Percentiles rank a stretch among this genome's conserved stretches.
These are phyloP conservation scores for Pseudonaja textilis DNA, from an alignment of 2,113 vertebrate species.

Conservation along the genomic window DNA sequence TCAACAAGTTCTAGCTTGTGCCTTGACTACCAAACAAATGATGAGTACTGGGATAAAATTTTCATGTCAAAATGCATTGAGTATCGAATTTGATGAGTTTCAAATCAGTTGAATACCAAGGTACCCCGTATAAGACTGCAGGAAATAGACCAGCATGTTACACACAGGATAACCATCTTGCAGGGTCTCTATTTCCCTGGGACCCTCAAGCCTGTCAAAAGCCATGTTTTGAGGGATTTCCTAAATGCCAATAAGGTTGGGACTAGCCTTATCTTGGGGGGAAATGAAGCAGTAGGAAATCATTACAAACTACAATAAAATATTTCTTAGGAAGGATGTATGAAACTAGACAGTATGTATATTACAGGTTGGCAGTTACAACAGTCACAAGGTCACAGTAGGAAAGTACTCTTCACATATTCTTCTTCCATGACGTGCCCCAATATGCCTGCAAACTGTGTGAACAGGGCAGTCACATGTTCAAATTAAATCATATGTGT, in stretches of 20 bases:
- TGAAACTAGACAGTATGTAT: background rate
- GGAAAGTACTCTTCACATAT: background rate
- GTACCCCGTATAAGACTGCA: background rate
- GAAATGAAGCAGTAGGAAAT: background rate
- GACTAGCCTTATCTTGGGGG: background rate
- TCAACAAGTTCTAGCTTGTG: too few relatives aligned
- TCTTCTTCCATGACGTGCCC: background rate
- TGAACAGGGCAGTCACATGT: background rate
- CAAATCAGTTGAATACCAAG: too few relatives aligned
- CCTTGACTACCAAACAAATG: too few relatives aligned
- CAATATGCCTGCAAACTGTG: background rate
- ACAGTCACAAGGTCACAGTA: slow-evolving; percentile 23
- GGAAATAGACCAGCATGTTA: background rate
- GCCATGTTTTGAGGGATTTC: background rate
- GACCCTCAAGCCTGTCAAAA: too few relatives aligned
- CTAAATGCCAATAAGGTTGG: background rate
- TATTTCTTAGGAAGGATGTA: background rate
- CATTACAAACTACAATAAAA: background rate
- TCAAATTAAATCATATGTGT: background rate
- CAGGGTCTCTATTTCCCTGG: background rate
- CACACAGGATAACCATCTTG: background rate
- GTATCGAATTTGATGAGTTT: too few relatives aligned
- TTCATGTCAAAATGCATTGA: too few relatives aligned
- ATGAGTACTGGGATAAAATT: too few relatives aligned
- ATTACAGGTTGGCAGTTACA: background rate